phyloP scores from a whole-genome alignment of 2,888 invertebrate genomes.

The Clivina fossor region DNA sequence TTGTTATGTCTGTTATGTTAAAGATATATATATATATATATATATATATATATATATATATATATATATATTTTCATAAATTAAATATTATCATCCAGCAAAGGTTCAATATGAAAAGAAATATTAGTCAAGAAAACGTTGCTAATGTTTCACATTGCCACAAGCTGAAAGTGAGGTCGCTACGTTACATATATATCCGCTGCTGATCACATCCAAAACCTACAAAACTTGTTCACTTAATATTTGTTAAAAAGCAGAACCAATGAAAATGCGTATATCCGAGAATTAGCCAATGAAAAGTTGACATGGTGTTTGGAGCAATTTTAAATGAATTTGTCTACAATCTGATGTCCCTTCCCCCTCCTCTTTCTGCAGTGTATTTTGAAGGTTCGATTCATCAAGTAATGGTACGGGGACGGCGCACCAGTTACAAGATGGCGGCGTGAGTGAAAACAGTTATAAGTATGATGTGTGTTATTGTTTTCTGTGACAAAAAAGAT shows the following conservation, averaged over 20 bases:
- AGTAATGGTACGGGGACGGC: conserved; percentile 29
- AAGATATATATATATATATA: conserved; percentile 8
- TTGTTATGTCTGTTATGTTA: not conserved
- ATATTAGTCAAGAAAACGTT: not conserved
- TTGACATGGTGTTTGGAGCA: no score
- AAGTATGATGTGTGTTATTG: conserved; percentile 31
- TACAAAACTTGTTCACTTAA: no score
- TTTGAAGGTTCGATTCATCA: conserved; percentile 31
- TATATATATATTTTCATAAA: not conserved
- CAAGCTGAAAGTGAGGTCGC: conserved; percentile 23
- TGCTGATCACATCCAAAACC: no score
- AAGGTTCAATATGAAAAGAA: no score
- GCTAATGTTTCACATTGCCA: not conserved
- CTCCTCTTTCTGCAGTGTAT: conserved; percentile 2
- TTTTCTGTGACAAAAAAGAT: conserved; percentile 33
- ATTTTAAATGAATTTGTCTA: no score
- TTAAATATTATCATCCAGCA: not conserved
- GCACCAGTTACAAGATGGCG: conserved; percentile 35
- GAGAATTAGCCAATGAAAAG: no score
- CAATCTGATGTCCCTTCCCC: not conserved
- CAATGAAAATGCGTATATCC: no score
- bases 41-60: conserved; percentile 11
- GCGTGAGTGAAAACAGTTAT: conserved; percentile 30
- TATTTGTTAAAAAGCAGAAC: no score
- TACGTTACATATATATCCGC: conserved; percentile 25